These are phyloP conservation scores for Mus caroli DNA, from an alignment of 2,797 vertebrate genomes.

Conservation along the genomic window DNA sequence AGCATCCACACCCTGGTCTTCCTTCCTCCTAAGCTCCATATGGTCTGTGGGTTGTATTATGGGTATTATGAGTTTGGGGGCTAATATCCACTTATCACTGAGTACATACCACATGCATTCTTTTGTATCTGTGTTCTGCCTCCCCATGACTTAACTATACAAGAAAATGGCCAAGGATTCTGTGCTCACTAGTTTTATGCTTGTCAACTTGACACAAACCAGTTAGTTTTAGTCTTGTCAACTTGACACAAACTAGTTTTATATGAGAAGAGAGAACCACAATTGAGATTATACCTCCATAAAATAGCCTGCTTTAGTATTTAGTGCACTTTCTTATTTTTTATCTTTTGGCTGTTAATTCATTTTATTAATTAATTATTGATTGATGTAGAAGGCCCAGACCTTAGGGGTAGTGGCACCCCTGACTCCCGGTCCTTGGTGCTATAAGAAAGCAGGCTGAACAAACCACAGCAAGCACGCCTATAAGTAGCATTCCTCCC, in stretches of 20 bases:
- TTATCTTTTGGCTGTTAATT: background rate
- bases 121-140: too few relatives aligned
- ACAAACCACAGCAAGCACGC: background rate
- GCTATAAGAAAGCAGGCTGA: background rate
- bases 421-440: background rate
- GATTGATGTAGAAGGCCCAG: background rate
- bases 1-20: too few relatives aligned
- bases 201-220: background rate
- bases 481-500: background rate
- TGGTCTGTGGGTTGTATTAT: too few relatives aligned
- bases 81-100: too few relatives aligned
- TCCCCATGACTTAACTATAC: too few relatives aligned
- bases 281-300: background rate
- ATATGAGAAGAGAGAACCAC: background rate
- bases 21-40: too few relatives aligned
- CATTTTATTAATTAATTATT: background rate
- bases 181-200: too few relatives aligned
- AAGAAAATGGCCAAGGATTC: background rate
- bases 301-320: background rate
- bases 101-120: too few relatives aligned
- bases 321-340: background rate
- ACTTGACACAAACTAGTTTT: background rate
- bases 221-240: background rate
- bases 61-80: too few relatives aligned
- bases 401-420: background rate